Evolutionary conservation across 2,113 vertebrate species (phyloP).

Genomic region (Sprattus sprattus): DNA sequence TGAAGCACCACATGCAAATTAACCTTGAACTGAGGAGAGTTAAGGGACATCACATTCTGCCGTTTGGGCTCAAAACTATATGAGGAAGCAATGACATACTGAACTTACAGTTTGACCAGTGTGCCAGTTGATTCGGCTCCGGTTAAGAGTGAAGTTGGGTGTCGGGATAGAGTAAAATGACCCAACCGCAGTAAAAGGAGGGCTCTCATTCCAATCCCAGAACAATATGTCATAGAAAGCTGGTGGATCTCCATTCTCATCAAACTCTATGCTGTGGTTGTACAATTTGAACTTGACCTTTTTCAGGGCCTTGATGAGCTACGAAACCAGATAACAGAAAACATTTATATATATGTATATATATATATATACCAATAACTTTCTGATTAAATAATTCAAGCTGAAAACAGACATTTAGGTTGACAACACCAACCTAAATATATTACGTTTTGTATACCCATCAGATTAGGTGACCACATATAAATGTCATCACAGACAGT

Average conservation of each 20-base stretch:
- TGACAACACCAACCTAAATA: too few species aligned
- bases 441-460: too few species aligned
- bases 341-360: constrained; percentile 26
- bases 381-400: background rate
- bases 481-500: background rate
- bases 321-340: background rate
- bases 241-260: constrained; percentile 53
- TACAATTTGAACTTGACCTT: constrained; percentile 68
- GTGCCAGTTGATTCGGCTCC: constrained; percentile 58
- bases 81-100: background rate
- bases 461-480: too few species aligned
- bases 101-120: constrained; percentile 32
- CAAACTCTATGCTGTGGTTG: constrained; percentile 58
- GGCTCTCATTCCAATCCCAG: constrained; percentile 62
- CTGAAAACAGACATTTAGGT: background rate
- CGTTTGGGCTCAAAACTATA: too few species aligned
- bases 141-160: constrained; percentile 50
- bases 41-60: too few species aligned
- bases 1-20: too few species aligned
- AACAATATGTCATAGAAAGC: constrained; percentile 63
- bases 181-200: constrained; percentile 51
- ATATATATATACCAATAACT: too few species aligned
- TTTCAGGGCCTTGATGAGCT: constrained; percentile 31
- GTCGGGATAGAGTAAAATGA: constrained; percentile 49
- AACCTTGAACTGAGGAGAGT: too few species aligned